These are phyloP conservation scores for Botrylloides violaceus DNA, from an alignment of 23 tunicate genomes.

Conservation along the genomic window DNA sequence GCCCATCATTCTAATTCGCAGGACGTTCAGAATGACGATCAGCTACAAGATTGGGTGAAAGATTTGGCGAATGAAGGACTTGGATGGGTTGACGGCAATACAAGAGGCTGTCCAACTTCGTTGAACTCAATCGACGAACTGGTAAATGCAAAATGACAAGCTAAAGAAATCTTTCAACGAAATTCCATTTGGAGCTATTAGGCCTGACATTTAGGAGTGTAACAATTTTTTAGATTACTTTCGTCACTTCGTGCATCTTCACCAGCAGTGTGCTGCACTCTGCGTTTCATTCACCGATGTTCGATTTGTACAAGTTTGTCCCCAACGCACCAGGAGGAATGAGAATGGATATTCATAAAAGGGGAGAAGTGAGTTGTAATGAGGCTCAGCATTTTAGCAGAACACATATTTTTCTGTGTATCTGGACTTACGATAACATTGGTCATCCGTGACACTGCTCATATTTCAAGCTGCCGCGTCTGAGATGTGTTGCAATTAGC, in stretches of 20 bases:
- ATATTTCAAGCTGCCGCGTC: no score
- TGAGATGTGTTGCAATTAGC: no score
- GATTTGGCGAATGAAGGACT: slow-evolving; percentile 55
- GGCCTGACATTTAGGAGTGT: neutral
- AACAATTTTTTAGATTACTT: slow-evolving; percentile 7
- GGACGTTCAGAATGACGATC: slow-evolving; percentile 52
- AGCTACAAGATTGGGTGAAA: slow-evolving; percentile 41
- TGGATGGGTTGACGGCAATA: slow-evolving; percentile 55
- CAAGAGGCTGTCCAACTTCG: slow-evolving; percentile 49
- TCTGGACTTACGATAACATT: no score
- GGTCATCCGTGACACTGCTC: no score
- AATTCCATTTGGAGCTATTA: neutral
- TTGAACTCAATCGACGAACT: slow-evolving; percentile 34
- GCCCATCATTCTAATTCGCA: neutral
- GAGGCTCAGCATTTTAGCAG: no score
- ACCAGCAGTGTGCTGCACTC: slow-evolving; percentile 21
- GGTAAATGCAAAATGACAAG: slow-evolving; percentile 35
- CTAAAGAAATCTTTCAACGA: no score
- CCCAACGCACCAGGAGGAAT: slow-evolving; percentile 21
- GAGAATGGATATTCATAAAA: slow-evolving; percentile 14
- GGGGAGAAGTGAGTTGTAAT: slow-evolving; percentile 4
- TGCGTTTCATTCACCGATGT: slow-evolving; percentile 28
- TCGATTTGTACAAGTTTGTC: slow-evolving; percentile 29
- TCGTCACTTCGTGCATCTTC: slow-evolving; percentile 19
- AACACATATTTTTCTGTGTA: no score